Conservation (phyloP, 2,797 vertebrate genomes). For the Clarias laeviceps region DNA sequence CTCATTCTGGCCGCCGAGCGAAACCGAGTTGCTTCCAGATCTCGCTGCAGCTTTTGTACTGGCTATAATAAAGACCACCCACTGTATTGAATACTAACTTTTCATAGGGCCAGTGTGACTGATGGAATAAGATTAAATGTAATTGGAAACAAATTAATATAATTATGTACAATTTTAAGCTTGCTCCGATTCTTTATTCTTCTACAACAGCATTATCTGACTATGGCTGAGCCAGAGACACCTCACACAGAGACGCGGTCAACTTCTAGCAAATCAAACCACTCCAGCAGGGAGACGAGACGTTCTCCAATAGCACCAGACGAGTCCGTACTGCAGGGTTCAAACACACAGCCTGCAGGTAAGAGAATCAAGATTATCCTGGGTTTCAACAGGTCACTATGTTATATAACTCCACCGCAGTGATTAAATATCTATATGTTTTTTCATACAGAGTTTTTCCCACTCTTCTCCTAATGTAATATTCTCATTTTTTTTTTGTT, state of each 20-base stretch:
- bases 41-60: not conserved
- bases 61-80: conserved; percentile 5
- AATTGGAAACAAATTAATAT: conserved; percentile 5
- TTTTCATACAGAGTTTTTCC: not conserved
- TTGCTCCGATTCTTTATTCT: conserved; percentile 7
- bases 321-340: not conserved
- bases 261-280: conserved; percentile 54
- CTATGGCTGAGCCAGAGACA: conserved; percentile 50
- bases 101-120: not conserved
- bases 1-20: not conserved
- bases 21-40: not conserved
- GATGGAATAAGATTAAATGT: not conserved
- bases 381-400: not conserved
- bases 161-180: not conserved
- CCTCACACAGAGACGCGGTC: conserved; percentile 26
- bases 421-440: conserved; percentile 7
- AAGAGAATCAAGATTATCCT: conserved; percentile 38
- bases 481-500: not conserved
- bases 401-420: conserved; percentile 17
- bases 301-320: conserved; percentile 21
- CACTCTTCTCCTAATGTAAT: not conserved
- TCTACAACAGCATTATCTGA: not conserved
- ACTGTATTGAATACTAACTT: conserved; percentile 5
- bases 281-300: conserved; percentile 41
- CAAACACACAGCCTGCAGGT: conserved; percentile 49